Conservation (phyloP, 2,888 invertebrate genomes). For the Caenorhabditis uteleia region DNA sequence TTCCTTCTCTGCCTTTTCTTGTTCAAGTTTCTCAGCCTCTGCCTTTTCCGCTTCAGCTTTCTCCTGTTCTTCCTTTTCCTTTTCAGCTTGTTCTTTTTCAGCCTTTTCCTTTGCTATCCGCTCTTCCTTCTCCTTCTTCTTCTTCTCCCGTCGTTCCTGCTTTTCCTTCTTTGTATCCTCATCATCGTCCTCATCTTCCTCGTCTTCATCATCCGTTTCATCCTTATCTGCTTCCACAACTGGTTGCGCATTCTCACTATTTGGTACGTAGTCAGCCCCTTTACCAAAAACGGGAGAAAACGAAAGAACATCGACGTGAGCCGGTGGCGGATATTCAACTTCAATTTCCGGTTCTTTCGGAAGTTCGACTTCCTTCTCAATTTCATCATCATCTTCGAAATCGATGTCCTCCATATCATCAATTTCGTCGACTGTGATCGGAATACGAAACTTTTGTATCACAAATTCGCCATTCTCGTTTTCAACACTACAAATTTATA, state of each 20-base stretch:
- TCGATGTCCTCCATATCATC: background rate
- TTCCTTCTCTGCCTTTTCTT: background rate
- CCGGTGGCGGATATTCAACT: too few relatives aligned
- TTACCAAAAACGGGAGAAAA: too few relatives aligned
- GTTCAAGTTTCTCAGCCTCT: background rate
- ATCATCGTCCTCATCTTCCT: background rate
- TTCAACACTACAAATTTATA: too few relatives aligned
- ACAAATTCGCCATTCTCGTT: too few relatives aligned
- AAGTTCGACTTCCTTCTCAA: background rate
- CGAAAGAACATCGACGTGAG: too few relatives aligned
- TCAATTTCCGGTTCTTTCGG: too few relatives aligned
- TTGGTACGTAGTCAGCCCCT: background rate
- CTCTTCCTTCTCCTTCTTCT: background rate
- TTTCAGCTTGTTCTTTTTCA: conserved; percentile 1
- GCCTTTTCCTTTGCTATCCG: background rate
- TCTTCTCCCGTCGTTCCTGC: background rate
- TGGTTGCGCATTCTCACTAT: background rate
- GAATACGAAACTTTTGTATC: too few relatives aligned
- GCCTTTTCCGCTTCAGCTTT: background rate
- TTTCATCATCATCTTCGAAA: background rate
- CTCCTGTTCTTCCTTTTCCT: background rate
- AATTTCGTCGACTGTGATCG: background rate
- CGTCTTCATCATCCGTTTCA: background rate
- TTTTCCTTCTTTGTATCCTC: background rate
- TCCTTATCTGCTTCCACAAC: background rate